Conservation (phyloP, 2,888 invertebrate genomes). For the Platycheirus albimanus region DNA sequence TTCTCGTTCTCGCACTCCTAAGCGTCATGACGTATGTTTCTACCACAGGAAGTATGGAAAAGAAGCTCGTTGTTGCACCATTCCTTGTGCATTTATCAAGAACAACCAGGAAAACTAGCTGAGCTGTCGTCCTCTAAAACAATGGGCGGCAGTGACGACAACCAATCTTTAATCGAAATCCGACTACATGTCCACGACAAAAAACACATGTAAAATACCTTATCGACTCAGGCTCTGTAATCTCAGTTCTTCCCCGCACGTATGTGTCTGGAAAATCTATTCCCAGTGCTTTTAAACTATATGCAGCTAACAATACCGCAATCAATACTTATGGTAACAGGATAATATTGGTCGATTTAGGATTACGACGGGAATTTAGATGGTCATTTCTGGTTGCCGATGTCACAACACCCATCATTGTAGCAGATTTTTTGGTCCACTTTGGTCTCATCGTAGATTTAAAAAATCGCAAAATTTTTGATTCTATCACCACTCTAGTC, state of each 20-base stretch:
- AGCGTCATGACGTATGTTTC: slow-evolving; percentile 3
- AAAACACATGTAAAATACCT: slow-evolving; percentile 13
- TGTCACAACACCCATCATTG: background rate
- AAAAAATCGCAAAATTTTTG: background rate
- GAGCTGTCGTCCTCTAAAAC: background rate
- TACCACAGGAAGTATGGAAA: background rate
- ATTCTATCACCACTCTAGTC: background rate
- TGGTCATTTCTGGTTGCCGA: slow-evolving; percentile 1
- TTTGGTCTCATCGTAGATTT: background rate
- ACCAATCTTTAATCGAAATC: background rate
- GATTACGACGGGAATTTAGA: background rate
- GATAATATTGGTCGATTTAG: slow-evolving; percentile 75
- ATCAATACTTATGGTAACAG: too few species aligned
- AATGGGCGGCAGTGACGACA: background rate
- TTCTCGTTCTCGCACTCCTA: background rate
- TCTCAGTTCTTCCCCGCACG: background rate
- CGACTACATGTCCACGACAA: background rate
- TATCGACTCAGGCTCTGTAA: background rate
- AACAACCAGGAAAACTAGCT: background rate
- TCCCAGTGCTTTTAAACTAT: background rate
- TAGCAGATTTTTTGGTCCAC: background rate
- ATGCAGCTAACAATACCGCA: slow-evolving; percentile 1
- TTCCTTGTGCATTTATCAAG: slow-evolving; percentile 12
- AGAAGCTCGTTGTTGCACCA: slow-evolving; percentile 7
- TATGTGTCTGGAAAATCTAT: background rate